phyloP scores from a whole-genome alignment of 2,797 vertebrate genomes.

The Falco biarmicus region DNA sequence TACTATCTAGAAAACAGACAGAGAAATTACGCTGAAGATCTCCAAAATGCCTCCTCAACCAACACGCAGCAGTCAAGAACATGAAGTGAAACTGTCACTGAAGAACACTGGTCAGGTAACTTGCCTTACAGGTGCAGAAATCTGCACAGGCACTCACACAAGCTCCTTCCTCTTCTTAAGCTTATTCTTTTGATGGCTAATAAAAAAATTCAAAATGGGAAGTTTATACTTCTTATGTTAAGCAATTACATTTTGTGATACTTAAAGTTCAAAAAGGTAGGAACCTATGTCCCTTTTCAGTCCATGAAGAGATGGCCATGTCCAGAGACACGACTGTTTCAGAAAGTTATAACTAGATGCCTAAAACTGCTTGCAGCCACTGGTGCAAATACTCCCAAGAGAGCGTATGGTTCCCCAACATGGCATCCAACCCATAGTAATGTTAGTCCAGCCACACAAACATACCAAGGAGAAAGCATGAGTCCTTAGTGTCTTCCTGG shows the following conservation, averaged over 20 bases:
- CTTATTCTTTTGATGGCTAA: background rate
- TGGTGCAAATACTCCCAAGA: background rate
- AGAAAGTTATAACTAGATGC: background rate
- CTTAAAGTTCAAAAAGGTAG: background rate
- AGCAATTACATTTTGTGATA: background rate
- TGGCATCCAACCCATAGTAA: background rate
- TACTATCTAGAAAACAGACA: background rate
- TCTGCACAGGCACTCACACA: background rate
- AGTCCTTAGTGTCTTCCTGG: background rate
- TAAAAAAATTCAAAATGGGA: background rate
- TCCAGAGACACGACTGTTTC: background rate
- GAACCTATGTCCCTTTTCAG: background rate
- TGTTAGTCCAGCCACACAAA: background rate
- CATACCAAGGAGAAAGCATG: background rate
- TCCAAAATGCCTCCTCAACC: background rate
- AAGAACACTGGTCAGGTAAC: background rate
- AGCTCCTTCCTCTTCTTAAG: background rate
- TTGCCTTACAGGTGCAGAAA: background rate
- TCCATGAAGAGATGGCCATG: background rate
- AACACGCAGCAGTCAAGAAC: background rate
- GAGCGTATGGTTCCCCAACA: background rate
- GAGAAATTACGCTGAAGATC: background rate
- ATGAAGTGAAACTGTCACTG: background rate
- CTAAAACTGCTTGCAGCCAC: background rate
- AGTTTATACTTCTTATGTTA: background rate